These are phyloP conservation scores for Conus ventricosus DNA, from an alignment of 1,140 invertebrate genomes.

Conservation along the genomic window DNA sequence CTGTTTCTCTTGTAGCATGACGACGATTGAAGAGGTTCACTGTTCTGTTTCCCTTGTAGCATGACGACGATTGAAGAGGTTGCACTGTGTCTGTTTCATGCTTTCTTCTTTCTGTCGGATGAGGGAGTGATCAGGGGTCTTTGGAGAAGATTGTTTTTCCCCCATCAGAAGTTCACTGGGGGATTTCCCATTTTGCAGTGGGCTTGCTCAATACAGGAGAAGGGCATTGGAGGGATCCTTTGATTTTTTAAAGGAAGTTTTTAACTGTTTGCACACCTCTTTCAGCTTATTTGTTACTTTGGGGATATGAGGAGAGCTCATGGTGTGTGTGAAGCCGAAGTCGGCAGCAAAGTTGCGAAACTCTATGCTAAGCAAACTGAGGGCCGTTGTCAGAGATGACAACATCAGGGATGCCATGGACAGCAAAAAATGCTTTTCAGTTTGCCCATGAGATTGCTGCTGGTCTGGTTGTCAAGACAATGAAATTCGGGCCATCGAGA, in stretches of 20 bases:
- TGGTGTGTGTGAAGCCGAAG: conserved; percentile 55
- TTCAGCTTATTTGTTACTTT: conserved; percentile 52
- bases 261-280: conserved; percentile 53
- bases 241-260: conserved; percentile 34
- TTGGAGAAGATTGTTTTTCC: conserved; percentile 24
- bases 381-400: conserved; percentile 54
- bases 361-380: conserved; percentile 44
- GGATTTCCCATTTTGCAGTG: conserved; percentile 37
- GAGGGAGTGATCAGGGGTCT: neutral
- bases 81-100: neutral
- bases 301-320: conserved; percentile 46
- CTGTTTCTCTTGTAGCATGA: conserved; percentile 1
- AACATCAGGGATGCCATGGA: conserved; percentile 50
- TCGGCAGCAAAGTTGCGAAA: conserved; percentile 40
- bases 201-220: conserved; percentile 39
- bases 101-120: neutral
- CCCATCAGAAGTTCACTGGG: conserved; percentile 50
- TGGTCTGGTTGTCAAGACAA: neutral
- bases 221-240: conserved; percentile 47
- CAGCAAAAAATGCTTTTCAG: conserved; percentile 53
- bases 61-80: conserved; percentile 17
- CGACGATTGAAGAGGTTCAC: conserved; percentile 4
- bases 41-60: neutral
- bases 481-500: conserved; percentile 40
- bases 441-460: neutral